Percentiles rank a stretch among this genome's conserved stretches.
Conservation (phyloP, 2,888 invertebrate species). For the Sesamia inferens region DNA sequence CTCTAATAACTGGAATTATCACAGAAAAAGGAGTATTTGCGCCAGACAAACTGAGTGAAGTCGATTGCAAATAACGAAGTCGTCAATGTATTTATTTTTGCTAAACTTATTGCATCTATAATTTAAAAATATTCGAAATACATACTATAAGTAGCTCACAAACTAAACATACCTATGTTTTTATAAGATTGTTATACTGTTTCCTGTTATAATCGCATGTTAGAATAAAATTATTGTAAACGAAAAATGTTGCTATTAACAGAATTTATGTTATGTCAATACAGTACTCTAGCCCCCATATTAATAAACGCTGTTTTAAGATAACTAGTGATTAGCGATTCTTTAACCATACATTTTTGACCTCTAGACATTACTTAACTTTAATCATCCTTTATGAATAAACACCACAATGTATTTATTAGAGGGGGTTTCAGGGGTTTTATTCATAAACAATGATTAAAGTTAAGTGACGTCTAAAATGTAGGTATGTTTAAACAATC, state of each 20-base stretch:
- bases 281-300: too few species aligned
- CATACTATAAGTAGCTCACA: conserved; percentile 58
- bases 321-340: too few species aligned
- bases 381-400: too few species aligned
- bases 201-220: conserved; percentile 66
- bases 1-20: conserved; percentile 97
- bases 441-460: too few species aligned
- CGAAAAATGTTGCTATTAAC: conserved; percentile 15
- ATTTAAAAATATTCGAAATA: conserved; percentile 58
- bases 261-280: not conserved
- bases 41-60: conserved; percentile 87
- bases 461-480: too few species aligned
- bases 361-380: too few species aligned
- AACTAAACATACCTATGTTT: conserved; percentile 60
- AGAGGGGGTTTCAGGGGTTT: too few species aligned
- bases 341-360: too few species aligned
- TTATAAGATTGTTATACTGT: conserved; percentile 67
- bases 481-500: too few species aligned
- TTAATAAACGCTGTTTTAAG: too few species aligned
- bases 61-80: conserved; percentile 65
- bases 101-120: conserved; percentile 48
- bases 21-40: conserved; percentile 97
- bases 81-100: conserved; percentile 42
- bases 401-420: too few species aligned
- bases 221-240: conserved; percentile 65